These are phyloP conservation scores for Drosophila atripex DNA, from an alignment of 2,888 invertebrate species.

Conservation along the genomic window DNA sequence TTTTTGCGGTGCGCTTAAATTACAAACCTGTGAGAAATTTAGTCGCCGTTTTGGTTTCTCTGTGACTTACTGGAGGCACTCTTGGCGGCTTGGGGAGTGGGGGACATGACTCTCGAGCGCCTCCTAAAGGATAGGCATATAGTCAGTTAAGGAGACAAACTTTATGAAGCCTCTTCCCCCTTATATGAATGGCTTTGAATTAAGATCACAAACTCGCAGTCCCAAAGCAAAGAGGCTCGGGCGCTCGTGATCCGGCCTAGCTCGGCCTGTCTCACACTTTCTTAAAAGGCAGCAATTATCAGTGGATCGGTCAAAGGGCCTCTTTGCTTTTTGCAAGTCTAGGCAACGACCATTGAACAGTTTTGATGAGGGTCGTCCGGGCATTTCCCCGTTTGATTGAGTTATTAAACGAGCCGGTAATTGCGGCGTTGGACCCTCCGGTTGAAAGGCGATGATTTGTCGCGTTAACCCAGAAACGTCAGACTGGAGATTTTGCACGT, in stretches of 20 bases:
- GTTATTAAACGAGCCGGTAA: conserved; percentile 70
- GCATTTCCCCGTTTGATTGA: conserved; percentile 51
- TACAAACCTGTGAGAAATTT: conserved; percentile 64
- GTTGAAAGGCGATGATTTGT: conserved; percentile 48
- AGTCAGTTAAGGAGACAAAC: not conserved
- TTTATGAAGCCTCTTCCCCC: not conserved
- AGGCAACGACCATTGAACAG: conserved; percentile 25
- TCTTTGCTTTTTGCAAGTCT: conserved; percentile 27
- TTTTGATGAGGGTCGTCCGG: conserved; percentile 59
- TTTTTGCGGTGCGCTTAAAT: conserved; percentile 49
- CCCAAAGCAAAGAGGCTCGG: not conserved
- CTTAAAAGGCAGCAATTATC: conserved; percentile 63
- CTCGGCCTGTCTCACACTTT: conserved; percentile 41
- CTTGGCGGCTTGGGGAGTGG: not conserved
- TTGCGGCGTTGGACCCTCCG: conserved; percentile 50
- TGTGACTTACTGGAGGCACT: conserved; percentile 8
- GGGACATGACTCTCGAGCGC: too few relatives aligned
- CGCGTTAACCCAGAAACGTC: conserved; percentile 74
- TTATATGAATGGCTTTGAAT: conserved; percentile 43
- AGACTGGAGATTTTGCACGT: conserved; percentile 56
- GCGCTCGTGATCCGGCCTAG: conserved; percentile 27
- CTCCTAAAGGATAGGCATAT: too few relatives aligned
- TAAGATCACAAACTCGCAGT: conserved; percentile 56
- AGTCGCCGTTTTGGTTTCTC: conserved; percentile 28
- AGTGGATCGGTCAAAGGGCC: conserved; percentile 33